A percentile compares a stretch with the other conserved stretches of the same genome.
These are phyloP conservation scores for Lucinisca nassula DNA, from an alignment of 2,888 invertebrate genomes.

Conservation along the genomic window DNA sequence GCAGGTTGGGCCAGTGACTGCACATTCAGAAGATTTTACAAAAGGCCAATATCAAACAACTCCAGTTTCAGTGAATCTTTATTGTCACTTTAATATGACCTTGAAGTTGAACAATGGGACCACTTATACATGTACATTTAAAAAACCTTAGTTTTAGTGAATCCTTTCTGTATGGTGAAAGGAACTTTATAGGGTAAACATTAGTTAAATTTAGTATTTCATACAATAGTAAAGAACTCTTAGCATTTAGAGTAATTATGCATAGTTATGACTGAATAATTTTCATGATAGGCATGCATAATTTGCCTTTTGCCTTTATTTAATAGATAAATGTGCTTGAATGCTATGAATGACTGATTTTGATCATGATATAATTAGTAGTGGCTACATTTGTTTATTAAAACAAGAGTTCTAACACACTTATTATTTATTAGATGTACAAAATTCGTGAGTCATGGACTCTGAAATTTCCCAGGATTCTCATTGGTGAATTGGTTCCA, in stretches of 20 bases:
- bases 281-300: too few relatives aligned
- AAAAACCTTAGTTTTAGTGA: not conserved
- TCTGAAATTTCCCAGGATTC: not conserved
- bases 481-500: not conserved
- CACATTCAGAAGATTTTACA: slow-evolving; percentile 5
- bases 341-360: not conserved
- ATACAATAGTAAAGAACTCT: not conserved
- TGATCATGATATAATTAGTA: not conserved
- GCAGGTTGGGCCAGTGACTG: not conserved
- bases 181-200: not conserved
- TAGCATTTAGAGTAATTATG: not conserved
- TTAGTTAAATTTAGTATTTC: not conserved
- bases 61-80: not conserved
- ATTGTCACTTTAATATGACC: too few relatives aligned
- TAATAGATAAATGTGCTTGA: too few relatives aligned
- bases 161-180: not conserved
- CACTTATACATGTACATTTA: not conserved
- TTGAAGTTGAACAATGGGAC: too few relatives aligned
- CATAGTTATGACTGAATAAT: not conserved
- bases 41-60: not conserved
- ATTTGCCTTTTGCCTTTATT: too few relatives aligned
- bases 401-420: not conserved
- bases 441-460: not conserved
- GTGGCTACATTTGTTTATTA: not conserved
- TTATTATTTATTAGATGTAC: not conserved